phyloP scores from a whole-genome alignment of 2,888 invertebrate species.

The Pandemis cinnamomeana region DNA sequence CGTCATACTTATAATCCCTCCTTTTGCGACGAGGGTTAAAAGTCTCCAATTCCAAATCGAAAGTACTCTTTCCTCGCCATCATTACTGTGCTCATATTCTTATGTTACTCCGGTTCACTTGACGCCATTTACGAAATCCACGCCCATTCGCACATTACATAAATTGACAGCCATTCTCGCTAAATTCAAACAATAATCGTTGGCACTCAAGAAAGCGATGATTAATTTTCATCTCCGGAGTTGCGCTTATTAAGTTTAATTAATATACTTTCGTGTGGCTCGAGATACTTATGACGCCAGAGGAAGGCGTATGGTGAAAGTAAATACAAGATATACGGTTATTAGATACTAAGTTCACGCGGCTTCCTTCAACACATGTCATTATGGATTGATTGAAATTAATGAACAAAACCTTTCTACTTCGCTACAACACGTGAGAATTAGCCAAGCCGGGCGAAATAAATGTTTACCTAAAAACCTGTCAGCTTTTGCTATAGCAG shows the following conservation, averaged over 20 bases:
- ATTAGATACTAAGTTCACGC: background rate
- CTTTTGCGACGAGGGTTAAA: too few species aligned
- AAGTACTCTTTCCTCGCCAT: constrained; percentile 7
- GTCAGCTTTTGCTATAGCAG: too few species aligned
- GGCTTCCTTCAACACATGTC: background rate
- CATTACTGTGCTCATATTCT: background rate
- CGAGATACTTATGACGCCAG: constrained; percentile 2
- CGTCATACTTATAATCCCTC: too few species aligned
- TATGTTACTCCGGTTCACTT: background rate
- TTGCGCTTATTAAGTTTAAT: constrained; percentile 27
- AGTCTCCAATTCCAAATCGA: background rate
- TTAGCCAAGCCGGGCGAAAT: too few species aligned
- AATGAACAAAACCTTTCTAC: too few species aligned
- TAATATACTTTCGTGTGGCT: constrained; percentile 12
- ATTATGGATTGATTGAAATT: background rate
- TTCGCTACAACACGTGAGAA: too few species aligned
- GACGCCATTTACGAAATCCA: constrained; percentile 23
- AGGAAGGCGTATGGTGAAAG: background rate
- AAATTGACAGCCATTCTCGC: constrained; percentile 29
- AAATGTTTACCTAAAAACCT: too few species aligned
- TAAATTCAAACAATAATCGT: constrained; percentile 20
- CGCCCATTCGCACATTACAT: constrained; percentile 26
- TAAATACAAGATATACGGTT: background rate
- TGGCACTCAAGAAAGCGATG: constrained; percentile 7
- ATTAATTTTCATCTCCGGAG: constrained; percentile 22